Evolutionary conservation across 2,888 invertebrate genomes (phyloP).

Genomic region (Melinaea marsaeus): DNA sequence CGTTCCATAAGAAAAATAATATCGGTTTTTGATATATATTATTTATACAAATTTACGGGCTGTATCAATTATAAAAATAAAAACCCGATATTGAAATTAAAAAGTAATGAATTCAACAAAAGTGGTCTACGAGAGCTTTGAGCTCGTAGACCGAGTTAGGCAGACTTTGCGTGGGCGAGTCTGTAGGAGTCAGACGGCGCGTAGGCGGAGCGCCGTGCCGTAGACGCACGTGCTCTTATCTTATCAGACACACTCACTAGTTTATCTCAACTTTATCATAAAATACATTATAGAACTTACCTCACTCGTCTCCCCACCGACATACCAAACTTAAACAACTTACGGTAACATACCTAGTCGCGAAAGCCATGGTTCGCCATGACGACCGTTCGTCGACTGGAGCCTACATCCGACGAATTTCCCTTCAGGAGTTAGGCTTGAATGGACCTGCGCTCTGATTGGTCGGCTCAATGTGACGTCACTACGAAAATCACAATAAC

Average conservation of each 20-base stretch:
- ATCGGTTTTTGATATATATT: too few relatives aligned
- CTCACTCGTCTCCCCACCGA: constrained; percentile 11
- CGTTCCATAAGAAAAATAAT: too few relatives aligned
- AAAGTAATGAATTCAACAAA: background rate
- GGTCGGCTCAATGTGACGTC: constrained; percentile 82
- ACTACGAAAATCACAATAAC: constrained; percentile 81
- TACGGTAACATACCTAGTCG: constrained; percentile 17
- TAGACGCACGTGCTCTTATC: constrained; percentile 54
- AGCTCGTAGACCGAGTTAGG: constrained; percentile 39
- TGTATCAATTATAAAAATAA: constrained; percentile 13
- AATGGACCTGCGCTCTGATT: constrained; percentile 82
- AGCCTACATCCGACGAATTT: constrained; percentile 72
- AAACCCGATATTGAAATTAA: constrained; percentile 9
- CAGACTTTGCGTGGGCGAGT: constrained; percentile 68
- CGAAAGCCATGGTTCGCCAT: constrained; percentile 34
- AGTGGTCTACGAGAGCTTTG: constrained; percentile 27
- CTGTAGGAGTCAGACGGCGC: constrained; percentile 69
- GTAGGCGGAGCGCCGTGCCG: constrained; percentile 68
- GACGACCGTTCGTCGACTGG: constrained; percentile 65
- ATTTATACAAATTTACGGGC: too few relatives aligned
- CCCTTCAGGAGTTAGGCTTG: constrained; percentile 80
- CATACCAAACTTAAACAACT: constrained; percentile 19
- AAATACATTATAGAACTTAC: constrained; percentile 15
- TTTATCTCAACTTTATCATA: background rate
- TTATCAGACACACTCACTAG: background rate